Base-by-base conservation (phyloP, 2,797 vertebrate genomes). In the Xerus rutilus region DNA sequence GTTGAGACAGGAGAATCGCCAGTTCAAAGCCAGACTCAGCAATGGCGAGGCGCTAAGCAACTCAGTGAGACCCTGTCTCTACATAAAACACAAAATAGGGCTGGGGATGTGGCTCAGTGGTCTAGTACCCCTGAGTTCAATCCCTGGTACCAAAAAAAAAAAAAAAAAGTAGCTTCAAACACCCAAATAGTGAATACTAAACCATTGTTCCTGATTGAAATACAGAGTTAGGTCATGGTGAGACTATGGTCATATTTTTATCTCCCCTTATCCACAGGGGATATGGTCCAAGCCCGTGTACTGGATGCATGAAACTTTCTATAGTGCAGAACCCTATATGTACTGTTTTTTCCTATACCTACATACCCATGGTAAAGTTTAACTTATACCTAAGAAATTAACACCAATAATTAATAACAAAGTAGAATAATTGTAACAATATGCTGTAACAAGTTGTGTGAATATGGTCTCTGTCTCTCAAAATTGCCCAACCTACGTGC, bases 181-280 rank as follows among this genome's bases (percentile, higher is more conserved):
- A 73, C 85, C 74, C 67, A 92, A 74, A 94, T 43, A 47, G 64
- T 70, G 67, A 47, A 54, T 65, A 88, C 9, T 54, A 23, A 90
- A 57, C 52, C 35, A 59, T n/a, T 28, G 79, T 21, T 93, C 78
- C 73, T 62, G 64, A 39, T 25, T 32, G 81, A 86, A 81, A 69
- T 62, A 67, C 7, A 89, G 45, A 3, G 28, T 64, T 47, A 69
- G 62, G 23, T 91, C 86, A 70, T 65, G 76, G n/a, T 13, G 79
- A 82, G 64, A 32, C 78, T 67, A 72, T 65, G 30, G 79, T 78
- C 43, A 65, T 35, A 62, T 93, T 86, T 89, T 92, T 59, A 65
- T n/a, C 69, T 47, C 59, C 84, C 59, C 39, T 89, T 3, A 76
- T 10, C 69, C 45, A 30, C 49, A 59, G 17, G 32, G 73, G 47